Conservation (phyloP, 2,888 invertebrate species). For the Harmothoe impar region DNA sequence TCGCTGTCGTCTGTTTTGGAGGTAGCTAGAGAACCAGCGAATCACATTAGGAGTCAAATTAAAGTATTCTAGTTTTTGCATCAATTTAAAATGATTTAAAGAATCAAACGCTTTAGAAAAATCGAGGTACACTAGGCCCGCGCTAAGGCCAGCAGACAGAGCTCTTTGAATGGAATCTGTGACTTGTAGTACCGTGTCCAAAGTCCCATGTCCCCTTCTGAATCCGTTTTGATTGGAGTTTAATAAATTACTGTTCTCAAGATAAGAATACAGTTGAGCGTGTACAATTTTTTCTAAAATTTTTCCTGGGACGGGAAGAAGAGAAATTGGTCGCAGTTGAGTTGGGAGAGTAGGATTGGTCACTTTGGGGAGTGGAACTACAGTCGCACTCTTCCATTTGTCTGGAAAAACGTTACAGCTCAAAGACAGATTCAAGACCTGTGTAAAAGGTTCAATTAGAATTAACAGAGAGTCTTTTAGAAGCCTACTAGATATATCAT, state of each 20-base stretch:
- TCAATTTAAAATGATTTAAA: background rate
- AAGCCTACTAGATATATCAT: background rate
- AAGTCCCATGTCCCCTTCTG: background rate
- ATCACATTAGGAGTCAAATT: too few relatives aligned
- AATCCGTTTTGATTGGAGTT: too few relatives aligned
- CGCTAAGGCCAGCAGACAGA: too few relatives aligned
- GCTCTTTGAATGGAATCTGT: too few relatives aligned
- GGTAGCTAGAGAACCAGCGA: background rate
- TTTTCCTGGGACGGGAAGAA: too few relatives aligned
- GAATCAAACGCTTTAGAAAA: too few relatives aligned
- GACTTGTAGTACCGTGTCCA: too few relatives aligned
- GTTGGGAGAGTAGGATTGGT: too few relatives aligned
- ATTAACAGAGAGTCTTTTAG: background rate
- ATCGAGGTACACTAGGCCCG: background rate
- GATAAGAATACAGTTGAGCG: too few relatives aligned
- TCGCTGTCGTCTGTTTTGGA: background rate
- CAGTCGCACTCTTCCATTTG: background rate
- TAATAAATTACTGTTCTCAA: background rate
- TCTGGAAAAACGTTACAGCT: background rate
- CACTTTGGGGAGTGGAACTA: background rate
- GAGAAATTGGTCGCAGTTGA: background rate
- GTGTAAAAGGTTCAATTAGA: background rate
- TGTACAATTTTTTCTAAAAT: too few relatives aligned
- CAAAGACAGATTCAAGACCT: background rate
- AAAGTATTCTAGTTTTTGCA: background rate